A percentile compares a stretch with the other conserved stretches of the same genome.
Evolutionary conservation across 1,140 invertebrate species (phyloP).

Genomic region (Apolygus lucorum): DNA sequence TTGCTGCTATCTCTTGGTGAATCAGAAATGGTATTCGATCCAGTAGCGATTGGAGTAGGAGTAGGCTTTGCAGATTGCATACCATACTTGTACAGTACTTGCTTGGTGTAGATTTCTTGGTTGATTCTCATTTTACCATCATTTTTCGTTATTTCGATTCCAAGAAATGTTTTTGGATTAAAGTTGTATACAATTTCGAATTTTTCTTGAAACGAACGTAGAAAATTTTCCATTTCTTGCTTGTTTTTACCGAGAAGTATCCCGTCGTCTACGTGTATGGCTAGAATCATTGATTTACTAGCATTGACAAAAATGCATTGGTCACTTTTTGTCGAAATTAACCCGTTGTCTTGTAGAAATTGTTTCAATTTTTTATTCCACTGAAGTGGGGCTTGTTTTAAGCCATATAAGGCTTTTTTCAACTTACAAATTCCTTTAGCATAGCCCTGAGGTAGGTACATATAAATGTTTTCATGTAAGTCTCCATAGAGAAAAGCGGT

Average conservation of each 20-base stretch:
- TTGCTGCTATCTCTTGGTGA: background rate
- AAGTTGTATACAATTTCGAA: background rate
- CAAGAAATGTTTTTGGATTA: constrained; percentile 13
- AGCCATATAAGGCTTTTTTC: constrained; percentile 40
- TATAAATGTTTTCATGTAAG: constrained; percentile 8
- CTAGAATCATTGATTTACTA: constrained; percentile 1
- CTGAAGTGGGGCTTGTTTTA: constrained; percentile 38
- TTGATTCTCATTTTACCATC: background rate
- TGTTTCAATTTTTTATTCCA: constrained; percentile 33
- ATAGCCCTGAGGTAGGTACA: constrained; percentile 30
- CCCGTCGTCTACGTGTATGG: constrained; percentile 14
- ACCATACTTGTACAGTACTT: constrained; percentile 6
- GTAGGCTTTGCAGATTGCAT: background rate
- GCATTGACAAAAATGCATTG: background rate
- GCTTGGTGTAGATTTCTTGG: constrained; percentile 9
- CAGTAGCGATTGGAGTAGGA: constrained; percentile 17
- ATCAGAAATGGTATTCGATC: background rate
- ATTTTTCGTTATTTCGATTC: background rate
- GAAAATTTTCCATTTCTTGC: background rate
- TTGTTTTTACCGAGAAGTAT: constrained; percentile 15
- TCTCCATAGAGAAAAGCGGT: constrained; percentile 21
- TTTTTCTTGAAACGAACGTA: background rate
- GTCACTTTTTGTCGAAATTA: background rate
- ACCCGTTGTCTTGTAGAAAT: constrained; percentile 18
- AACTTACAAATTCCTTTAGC: constrained; percentile 34